Evolutionary conservation across 2,888 invertebrate species (phyloP), one percentile per base, ranked within the genome.

Genomic region (Imbricaverruca yamaguchii): DNA sequence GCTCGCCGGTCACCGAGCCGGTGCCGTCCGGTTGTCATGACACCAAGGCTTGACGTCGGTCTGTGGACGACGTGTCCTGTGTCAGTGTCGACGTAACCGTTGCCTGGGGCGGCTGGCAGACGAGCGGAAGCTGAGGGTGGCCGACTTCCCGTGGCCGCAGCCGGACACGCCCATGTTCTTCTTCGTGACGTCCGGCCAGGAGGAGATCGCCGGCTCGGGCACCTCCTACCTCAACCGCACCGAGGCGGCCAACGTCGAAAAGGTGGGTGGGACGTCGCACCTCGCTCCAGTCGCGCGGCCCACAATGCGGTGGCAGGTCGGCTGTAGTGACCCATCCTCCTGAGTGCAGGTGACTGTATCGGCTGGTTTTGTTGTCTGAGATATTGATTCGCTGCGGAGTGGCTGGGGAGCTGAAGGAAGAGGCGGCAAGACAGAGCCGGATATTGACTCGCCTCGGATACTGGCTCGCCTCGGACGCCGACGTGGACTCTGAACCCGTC

Each of bases 141-240:
- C 98, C 83, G 98, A 98, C 86, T 99, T 99, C 86, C 97, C 98
- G 0, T 99, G 98, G 98, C 99, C 99, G 0, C 92, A 94, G 63
- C 92, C 92, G 0, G 98, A 98, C 85, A 93, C 97, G 82, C 99
- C 99, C 0, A 97, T 99, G 96, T 97, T 99, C 89, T 99, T 99
- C 88, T 95, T 98, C 87, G 97, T 97, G 0, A 98, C 98, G 0
- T 95, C 83, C 86, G 99, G 99, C 0, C 97, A 98, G 87, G 99
- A 99, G 87, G 99, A 99, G 88, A 98, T 99, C 81, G 97, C 98
- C 63, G 96, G 97, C 0, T 97, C 97, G 0, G 99, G 99, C 21
- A 99, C 99, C 0, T 99, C 98, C 0, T 99, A 98, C 86, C 89
- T 99, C 80, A 99, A 99, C 88, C 90, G 99, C 84, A 98, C 99